A percentile compares a stretch with the other conserved stretches of the same genome.
phyloP scores from a whole-genome alignment of 2,797 vertebrate species.

The Danio jaintianensis region DNA sequence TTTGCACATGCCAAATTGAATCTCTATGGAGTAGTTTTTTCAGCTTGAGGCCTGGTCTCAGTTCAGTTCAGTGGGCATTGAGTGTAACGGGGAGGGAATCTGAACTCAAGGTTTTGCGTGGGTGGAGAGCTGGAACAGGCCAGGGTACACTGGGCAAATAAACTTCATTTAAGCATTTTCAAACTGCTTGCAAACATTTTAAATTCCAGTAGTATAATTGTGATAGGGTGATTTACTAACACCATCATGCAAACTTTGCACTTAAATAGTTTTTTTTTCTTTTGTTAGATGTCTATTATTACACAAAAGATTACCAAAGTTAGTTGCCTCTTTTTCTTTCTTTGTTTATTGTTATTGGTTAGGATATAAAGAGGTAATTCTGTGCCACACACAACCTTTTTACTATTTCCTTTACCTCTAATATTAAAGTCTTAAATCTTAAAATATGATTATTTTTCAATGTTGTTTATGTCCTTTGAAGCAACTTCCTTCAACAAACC shows the following conservation, averaged over 20 bases:
- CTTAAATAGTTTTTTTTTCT: background rate
- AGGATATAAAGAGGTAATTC: background rate
- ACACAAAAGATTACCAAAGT: background rate
- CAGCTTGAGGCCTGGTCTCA: conserved; percentile 29
- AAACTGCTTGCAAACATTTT: conserved; percentile 41
- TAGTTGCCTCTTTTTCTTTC: background rate
- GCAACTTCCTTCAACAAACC: background rate
- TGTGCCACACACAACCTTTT: background rate
- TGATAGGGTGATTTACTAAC: conserved; percentile 46
- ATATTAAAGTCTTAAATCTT: too few species aligned
- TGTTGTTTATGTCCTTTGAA: background rate
- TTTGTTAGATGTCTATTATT: background rate
- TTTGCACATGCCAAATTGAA: background rate
- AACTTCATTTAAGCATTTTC: conserved; percentile 41
- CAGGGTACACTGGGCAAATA: conserved; percentile 55
- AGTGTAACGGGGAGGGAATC: conserved; percentile 43
- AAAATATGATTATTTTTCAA: background rate
- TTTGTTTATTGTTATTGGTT: background rate
- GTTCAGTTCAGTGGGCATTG: conserved; percentile 10
- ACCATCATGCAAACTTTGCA: conserved; percentile 18
- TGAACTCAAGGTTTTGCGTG: conserved; percentile 66
- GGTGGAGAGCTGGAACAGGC: conserved; percentile 55
- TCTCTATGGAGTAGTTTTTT: conserved; percentile 39
- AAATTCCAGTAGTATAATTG: background rate
- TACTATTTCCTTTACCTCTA: background rate